Base-by-base conservation (phyloP, 2,888 invertebrate species). In the Drosophila falleni region DNA sequence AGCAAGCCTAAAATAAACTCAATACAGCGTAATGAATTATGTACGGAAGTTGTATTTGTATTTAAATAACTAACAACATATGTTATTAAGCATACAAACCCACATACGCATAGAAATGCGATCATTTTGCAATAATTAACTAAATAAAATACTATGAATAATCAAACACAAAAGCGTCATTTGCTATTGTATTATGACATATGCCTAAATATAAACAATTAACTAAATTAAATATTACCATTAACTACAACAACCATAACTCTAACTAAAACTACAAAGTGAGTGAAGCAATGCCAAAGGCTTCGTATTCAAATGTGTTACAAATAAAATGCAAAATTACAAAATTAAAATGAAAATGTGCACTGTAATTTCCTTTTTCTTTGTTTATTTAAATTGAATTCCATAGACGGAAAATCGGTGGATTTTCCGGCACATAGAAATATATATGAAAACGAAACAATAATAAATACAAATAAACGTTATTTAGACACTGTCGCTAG, bases 231-330 rank as follows among this genome's bases (percentile, higher is more conserved):
- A 62, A 65, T 37, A 47, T 55, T 54, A 56, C 62, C 61, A 66
- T 64, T 54, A 69, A 75, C 66, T 74, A 44, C 67, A 59, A 49
- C 35, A 59, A 61, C 60, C 65, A 69, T 47, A 63, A 74, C 63
- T 64, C 44, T 42, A 61, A 62, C 54, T 65, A 68, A 42, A 61
- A 74, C 62, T 70, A 49, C 41, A 54, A 39, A 74, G 70, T 50
- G 63, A 69, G 60, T 59, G 74, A 75, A 82, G 87, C 86, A 87
- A 71, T 81, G 77, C 81, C 87, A 87, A 86, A 87, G 82, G 87
- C 87, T 86, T 87, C 87, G 71, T 79, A 72, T 87, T 80, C 76
- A 87, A 58, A 82, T 79, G 81, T 85, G 87, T 79, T 85, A 87
- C 77, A 81, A 87, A 87, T 81, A 64, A 82, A 85, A 72, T 76